Percentiles rank a stretch among this genome's conserved stretches.
Evolutionary conservation across 2,888 invertebrate species (phyloP).

Genomic region (Parascotia fuliginaria): DNA sequence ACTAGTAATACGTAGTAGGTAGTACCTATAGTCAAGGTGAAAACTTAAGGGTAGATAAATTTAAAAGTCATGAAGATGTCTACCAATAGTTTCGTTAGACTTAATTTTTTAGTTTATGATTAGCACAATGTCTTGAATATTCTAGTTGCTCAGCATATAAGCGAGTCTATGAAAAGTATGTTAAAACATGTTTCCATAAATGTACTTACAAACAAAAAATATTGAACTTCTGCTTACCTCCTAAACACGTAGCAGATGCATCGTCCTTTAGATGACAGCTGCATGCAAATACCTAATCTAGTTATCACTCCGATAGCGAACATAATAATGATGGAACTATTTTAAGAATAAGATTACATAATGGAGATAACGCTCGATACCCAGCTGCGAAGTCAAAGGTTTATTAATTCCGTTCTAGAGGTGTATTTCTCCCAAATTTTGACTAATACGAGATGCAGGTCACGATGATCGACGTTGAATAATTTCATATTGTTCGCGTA

Average conservation of each 20-base stretch:
- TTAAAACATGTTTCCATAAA: no score
- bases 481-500: conserved; percentile 16
- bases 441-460: conserved; percentile 15
- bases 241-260: not conserved
- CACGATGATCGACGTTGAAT: conserved; percentile 26
- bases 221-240: not conserved
- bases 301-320: not conserved
- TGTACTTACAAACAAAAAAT: no score
- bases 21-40: no score
- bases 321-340: not conserved
- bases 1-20: no score
- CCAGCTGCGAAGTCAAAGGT: not conserved
- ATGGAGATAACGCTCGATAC: not conserved
- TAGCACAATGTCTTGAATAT: no score
- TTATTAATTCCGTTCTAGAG: not conserved
- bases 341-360: not conserved
- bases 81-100: no score
- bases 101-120: no score
- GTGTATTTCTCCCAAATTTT: conserved; percentile 12
- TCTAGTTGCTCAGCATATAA: no score
- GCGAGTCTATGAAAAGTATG: no score
- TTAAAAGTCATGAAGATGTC: no score
- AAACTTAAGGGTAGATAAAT: no score
- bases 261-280: conserved; percentile 4
- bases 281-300: not conserved